Base-by-base conservation (phyloP, 2,888 invertebrate genomes). In the Masnerella sp. region DNA sequence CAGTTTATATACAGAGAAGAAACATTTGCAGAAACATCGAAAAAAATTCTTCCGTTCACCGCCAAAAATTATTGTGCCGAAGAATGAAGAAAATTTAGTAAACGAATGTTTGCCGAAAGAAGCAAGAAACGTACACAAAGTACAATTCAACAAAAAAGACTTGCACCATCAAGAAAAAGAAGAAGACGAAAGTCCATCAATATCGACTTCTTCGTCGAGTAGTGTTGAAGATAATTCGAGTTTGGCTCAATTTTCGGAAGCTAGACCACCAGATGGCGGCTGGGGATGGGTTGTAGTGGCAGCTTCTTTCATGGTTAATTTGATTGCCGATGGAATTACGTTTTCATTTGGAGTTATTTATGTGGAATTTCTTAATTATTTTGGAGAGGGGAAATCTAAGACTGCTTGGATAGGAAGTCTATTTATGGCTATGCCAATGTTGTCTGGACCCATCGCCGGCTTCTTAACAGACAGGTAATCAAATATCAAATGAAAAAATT, bases 201-300 rank as follows among this genome's bases (percentile, higher is more conserved):
- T 83, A 18, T 80, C 82, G 2, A 81, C 85, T 9, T 83, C 86
- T 18, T 88, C 88, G 0, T 88, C 89, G 34, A 89, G 89, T 72
- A 88, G 90, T 68, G 90, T 90, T 45, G 91, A 91, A 3, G 91
- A 91, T 38, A 91, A 91, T 77, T 91, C 91, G 65, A 92, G 91
- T 67, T 89, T 92, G 38, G 90, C 90, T 8, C 90, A 91, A 47
- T 88, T 91, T 80, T 89, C 92, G 5, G 93, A 93, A 84, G 91
- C 92, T 0, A 88, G 92, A 14, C 93, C 94, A 0, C 96, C 95
- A 1, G 96, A 96, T 86, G 96, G 96, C 7, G 96, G 96, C 9
- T 96, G 94, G 94, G 96, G 96, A 3, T 97, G 97, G 97, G 93
- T 97, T 22, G 92, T 97, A 51, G 96, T 97, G 0, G 92, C 93